phyloP scores from a whole-genome alignment of 37 sponge, comb jelly and placozoan genomes.

The Diacarnus erythraeanus region DNA sequence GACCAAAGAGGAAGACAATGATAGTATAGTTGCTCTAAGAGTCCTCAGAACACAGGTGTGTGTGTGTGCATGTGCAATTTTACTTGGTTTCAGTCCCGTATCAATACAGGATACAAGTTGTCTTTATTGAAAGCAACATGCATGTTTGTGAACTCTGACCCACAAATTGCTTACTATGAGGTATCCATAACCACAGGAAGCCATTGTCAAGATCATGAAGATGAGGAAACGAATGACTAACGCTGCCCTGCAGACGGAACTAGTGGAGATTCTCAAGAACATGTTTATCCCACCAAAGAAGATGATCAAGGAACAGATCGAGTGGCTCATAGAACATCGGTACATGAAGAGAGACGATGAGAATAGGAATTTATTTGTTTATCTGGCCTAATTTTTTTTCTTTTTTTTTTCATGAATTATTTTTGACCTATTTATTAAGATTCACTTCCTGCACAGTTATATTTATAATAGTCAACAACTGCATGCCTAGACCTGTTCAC shows the following conservation, averaged over 20 bases:
- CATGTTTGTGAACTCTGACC: no score
- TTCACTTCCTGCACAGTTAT: no score
- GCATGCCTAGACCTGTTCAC: no score
- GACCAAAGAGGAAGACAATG: slow-evolving; percentile 88
- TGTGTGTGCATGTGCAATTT: no score
- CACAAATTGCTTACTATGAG: not conserved
- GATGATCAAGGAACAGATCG: slow-evolving; percentile 97
- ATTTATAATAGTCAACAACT: no score
- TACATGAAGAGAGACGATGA: slow-evolving; percentile 94
- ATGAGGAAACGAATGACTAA: slow-evolving; percentile 85
- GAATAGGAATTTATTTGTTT: slow-evolving; percentile 78
- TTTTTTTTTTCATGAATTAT: no score
- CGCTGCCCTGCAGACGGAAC: slow-evolving; percentile 89
- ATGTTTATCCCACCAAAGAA: slow-evolving; percentile 96
- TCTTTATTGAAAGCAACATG: not conserved
- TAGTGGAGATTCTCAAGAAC: slow-evolving; percentile 95
- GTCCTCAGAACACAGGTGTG: slow-evolving; percentile 84
- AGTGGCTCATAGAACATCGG: slow-evolving; percentile 92
- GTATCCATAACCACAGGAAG: no score
- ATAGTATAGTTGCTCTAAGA: slow-evolving; percentile 81
- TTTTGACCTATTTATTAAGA: no score
- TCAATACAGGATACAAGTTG: not conserved
- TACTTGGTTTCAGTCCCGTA: not conserved
- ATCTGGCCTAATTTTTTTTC: slow-evolving; percentile 70
- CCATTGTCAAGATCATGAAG: slow-evolving; percentile 95